phyloP scores from a whole-genome alignment of 2,113 vertebrate species.

The cattle (Bos taurus) region DNA sequence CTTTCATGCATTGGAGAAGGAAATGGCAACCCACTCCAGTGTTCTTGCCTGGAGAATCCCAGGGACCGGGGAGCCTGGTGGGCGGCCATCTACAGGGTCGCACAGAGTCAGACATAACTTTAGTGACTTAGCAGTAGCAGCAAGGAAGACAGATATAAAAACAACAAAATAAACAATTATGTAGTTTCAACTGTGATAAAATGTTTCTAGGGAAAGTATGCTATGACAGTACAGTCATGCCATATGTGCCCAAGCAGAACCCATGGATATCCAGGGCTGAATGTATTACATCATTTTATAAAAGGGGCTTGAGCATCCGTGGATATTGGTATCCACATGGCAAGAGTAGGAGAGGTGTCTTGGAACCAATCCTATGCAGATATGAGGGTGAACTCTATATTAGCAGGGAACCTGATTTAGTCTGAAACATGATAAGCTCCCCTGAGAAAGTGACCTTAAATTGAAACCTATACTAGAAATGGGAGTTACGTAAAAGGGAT shows the following conservation, averaged over 20 bases:
- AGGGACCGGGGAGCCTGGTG: no score
- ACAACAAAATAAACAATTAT: neutral
- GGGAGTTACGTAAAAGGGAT: neutral
- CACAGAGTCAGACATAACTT: no score
- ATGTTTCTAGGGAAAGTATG: neutral
- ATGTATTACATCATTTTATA: neutral
- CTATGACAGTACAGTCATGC: neutral
- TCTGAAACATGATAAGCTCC: neutral
- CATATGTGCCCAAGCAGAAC: neutral
- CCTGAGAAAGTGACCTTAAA: neutral
- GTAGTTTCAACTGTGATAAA: neutral
- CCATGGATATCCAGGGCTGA: neutral
- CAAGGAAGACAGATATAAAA: neutral
- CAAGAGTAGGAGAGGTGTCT: neutral
- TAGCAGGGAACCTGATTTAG: neutral
- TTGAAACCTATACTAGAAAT: neutral
- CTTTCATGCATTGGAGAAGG: no score
- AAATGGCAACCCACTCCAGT: no score
- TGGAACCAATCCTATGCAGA: neutral
- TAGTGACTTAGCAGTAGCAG: no score
- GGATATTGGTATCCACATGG: neutral
- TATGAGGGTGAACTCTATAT: neutral
- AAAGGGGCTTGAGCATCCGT: neutral
- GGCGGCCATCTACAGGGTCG: no score
- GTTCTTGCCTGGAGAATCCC: no score